Base-by-base conservation (phyloP, 1,140 invertebrate species). In the Papilio polyxenes region DNA sequence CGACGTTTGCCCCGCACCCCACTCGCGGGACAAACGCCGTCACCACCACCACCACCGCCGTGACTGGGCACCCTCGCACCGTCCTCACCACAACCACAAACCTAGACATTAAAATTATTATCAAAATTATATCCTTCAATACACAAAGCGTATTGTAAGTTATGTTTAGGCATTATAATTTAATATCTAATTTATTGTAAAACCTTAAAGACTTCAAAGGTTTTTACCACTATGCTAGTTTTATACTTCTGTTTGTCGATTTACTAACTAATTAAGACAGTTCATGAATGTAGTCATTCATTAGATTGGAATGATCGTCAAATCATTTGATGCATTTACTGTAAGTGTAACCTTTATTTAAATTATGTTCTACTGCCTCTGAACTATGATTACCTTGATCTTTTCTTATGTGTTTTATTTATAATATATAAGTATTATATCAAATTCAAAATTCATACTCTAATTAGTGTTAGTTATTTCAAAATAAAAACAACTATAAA, bases 21-120 rank as follows among this genome's bases (percentile, higher is more conserved):
- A 87, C 90, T 83, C 94, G 59, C 95, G 96, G 44, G 97, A 98
- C 91, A 97, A 98, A 91, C 96, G 97, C 76, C 96, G 96, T 59
- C 97, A 97, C 85, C 97, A 98, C 89, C 97, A 98, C 85, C 97
- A 98, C 86, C 97, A 98, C 88, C 97, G 97, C 91, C 96, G 97
- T 81, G 94, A 93, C 78, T 92, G 91, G 91, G 90, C 92, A 51
- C 85, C 89, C 40, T 88, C 90, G n/a, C 89, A 92, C 75, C 89
- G 91, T 59, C 87, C 91, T 83, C 92, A 93, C 87, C 94, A 94
- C 81, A 94, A 91, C 78, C 93, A 95, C 82, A 94, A 93, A 83
- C 91, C 92, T 88, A 90, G 92, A 85, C 93, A 94, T 87, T 95
- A 87, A 77, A 0, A 13, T 49, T 76, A 82, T 56, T 31, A 77